phyloP scores from a whole-genome alignment of 2,888 invertebrate genomes.

The Eupithecia abbreviata region DNA sequence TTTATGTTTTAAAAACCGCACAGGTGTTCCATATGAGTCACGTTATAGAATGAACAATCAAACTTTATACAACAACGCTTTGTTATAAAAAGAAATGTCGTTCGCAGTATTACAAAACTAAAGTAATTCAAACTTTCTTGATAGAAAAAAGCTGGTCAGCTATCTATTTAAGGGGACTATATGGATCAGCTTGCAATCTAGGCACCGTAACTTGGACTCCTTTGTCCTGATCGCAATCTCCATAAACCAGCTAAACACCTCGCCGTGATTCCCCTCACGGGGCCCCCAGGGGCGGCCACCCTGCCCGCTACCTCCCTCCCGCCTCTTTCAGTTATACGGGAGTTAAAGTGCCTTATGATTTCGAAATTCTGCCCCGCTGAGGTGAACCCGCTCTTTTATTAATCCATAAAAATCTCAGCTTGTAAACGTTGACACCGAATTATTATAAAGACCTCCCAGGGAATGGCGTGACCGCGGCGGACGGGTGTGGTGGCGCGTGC shows the following conservation, averaged over 20 bases:
- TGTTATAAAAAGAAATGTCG: slow-evolving; percentile 36
- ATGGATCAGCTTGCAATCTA: slow-evolving; percentile 74
- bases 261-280: slow-evolving; percentile 71
- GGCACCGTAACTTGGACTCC: slow-evolving; percentile 75
- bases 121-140: slow-evolving; percentile 55
- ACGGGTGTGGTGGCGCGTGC: slow-evolving; percentile 35
- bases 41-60: slow-evolving; percentile 29
- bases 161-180: slow-evolving; percentile 62
- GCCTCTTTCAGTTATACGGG: slow-evolving; percentile 64
- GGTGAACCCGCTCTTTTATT: slow-evolving; percentile 65
- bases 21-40: slow-evolving; percentile 42
- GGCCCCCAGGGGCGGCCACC: slow-evolving; percentile 44
- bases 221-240: slow-evolving; percentile 82
- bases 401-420: slow-evolving; percentile 66
- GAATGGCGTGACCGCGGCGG: slow-evolving; percentile 34
- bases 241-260: slow-evolving; percentile 83
- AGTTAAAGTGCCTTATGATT: slow-evolving; percentile 75
- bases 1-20: slow-evolving; percentile 6
- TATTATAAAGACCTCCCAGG: slow-evolving; percentile 56
- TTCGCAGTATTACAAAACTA: slow-evolving; percentile 33
- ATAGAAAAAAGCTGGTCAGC: slow-evolving; percentile 55
- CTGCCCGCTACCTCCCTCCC: slow-evolving; percentile 43
- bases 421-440: slow-evolving; percentile 56
- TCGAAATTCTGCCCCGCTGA: slow-evolving; percentile 59
- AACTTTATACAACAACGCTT: slow-evolving; percentile 25